Evolutionary conservation across 2,113 vertebrate genomes (phyloP), one percentile per base, ranked within the genome.

Genomic region (Gallinago jamesoni): DNA sequence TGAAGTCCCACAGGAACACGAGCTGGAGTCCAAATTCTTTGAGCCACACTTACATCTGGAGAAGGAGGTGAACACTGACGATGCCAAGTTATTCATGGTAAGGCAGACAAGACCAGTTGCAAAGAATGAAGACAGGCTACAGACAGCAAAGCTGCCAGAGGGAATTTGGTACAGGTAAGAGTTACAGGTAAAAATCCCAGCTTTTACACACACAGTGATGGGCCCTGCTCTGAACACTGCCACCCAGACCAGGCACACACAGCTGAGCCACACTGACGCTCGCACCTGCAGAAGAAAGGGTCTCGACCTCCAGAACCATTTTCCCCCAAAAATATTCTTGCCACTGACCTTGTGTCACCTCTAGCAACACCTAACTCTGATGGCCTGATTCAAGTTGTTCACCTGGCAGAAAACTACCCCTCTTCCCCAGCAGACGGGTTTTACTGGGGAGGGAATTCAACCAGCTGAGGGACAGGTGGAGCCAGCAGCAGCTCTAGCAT

Each of bases 181-280:
- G 52, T 1, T 8, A 5, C 17, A 50, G n/a, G 37, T 39, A 39
- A 39, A 39, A 80, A 62, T 1, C 16, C 39, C 47, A 75, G 0
- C 31, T 27, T 27, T 27, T 0, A 31, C 25, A 27, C 10, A 28
- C 12, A 7, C 4, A 23, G 53, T 3, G 3, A 8, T 2, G 45
- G 57, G 45, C 33, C 60, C 68, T 50, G 10, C 5, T 10, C 35
- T n/a, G 18, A 85, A 59, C 68, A 15, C 0, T 13, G 43, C 52
- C 53, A 56, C 13, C 9, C 64, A 68, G 37, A n/a, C 25, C 1
- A 1, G 52, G 48, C 7, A 2, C 14, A 1, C 12, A 4, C 30
- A 77, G 63, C 62, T 19, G 7, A 35, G 48, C 3, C 30, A 25
- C 0, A 28, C 37, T 48, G 21, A 14, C 28, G 12, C 48, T 73